Conservation (phyloP, 2,113 vertebrate genomes). For the Oenanthe melanoleuca region DNA sequence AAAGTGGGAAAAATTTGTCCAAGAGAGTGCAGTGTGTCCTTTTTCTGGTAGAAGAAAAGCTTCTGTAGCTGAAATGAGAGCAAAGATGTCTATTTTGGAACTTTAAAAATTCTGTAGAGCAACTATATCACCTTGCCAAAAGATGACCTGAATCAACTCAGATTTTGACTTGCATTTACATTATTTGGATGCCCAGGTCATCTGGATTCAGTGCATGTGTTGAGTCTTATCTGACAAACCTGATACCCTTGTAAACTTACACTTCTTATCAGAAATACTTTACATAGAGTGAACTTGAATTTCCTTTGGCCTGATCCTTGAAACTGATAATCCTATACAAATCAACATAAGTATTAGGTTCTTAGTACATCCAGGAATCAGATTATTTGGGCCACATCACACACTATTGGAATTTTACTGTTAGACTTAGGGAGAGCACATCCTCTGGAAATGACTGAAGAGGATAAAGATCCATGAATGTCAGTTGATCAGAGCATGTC, state of each 20-base stretch:
- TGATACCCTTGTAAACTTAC: background rate
- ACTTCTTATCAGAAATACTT: constrained; percentile 8
- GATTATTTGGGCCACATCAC: background rate
- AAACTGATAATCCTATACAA: background rate
- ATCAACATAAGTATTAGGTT: background rate
- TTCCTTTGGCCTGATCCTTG: background rate
- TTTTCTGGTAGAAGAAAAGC: background rate
- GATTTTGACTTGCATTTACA: background rate
- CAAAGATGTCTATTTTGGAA: background rate
- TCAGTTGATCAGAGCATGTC: background rate
- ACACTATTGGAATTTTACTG: background rate
- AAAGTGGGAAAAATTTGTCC: background rate
- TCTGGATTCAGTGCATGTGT: background rate
- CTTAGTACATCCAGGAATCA: background rate
- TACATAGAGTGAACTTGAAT: background rate
- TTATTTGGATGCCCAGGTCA: background rate
- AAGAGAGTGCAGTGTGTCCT: background rate
- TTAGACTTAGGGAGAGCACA: background rate
- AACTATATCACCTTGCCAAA: background rate
- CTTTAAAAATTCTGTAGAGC: background rate
- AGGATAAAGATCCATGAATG: background rate
- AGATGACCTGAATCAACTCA: background rate
- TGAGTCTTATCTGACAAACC: background rate
- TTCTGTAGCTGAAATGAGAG: background rate
- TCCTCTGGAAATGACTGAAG: background rate